Conservation (phyloP, 2,113 vertebrate genomes). For the Castor canadensis region DNA sequence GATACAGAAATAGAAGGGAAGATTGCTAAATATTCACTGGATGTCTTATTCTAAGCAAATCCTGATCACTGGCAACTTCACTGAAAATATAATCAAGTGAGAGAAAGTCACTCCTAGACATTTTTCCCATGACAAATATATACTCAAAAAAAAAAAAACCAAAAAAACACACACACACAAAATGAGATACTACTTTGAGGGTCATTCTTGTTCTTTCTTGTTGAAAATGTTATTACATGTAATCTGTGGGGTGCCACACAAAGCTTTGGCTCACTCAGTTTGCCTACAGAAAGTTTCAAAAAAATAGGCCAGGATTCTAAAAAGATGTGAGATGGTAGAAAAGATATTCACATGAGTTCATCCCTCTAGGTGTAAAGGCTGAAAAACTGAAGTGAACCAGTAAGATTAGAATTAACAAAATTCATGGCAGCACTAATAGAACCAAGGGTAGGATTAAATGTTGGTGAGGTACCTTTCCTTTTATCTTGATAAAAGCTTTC, state of each 20-base stretch:
- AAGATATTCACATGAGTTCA: not conserved
- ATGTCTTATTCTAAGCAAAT: conserved; percentile 16
- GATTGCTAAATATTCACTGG: conserved; percentile 15
- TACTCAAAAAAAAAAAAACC: not conserved
- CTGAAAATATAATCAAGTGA: not conserved
- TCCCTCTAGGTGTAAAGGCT: not conserved
- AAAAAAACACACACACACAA: not conserved
- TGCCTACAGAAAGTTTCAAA: not conserved
- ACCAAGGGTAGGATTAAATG: not conserved
- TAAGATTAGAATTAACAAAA: too few relatives aligned
- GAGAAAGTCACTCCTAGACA: not conserved
- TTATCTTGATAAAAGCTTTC: not conserved
- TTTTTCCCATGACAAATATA: not conserved
- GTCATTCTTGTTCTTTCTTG: not conserved
- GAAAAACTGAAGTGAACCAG: not conserved
- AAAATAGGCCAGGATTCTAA: not conserved
- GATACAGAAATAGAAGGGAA: not conserved
- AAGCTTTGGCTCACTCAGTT: not conserved
- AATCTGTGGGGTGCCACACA: not conserved
- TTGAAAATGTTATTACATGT: not conserved
- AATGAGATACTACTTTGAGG: not conserved
- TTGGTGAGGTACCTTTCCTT: not conserved
- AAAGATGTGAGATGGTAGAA: not conserved
- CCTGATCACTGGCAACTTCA: not conserved
- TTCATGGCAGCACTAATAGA: too few relatives aligned